Evolutionary conservation across 2,888 invertebrate genomes (phyloP).

Genomic region (Auanema sp.): DNA sequence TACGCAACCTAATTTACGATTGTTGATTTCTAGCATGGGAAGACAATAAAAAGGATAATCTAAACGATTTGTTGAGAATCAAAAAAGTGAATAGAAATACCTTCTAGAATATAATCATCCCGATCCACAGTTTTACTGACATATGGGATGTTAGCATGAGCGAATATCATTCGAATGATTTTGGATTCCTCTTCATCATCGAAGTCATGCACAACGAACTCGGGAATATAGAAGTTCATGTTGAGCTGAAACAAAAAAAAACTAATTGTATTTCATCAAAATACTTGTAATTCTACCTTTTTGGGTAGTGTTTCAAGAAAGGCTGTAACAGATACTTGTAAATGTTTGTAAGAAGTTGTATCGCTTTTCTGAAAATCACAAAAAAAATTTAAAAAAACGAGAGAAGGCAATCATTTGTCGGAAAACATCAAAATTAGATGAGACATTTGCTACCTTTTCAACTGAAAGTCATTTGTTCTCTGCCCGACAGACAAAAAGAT

Average conservation of each 20-base stretch:
- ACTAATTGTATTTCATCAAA: neutral
- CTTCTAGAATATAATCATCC: constrained; percentile 39
- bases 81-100: constrained; percentile 12
- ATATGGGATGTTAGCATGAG: constrained; percentile 35
- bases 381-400: constrained; percentile 10
- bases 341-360: constrained; percentile 13
- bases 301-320: constrained; percentile 16
- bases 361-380: constrained; percentile 1
- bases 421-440: constrained; percentile 7
- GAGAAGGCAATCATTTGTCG: constrained; percentile 15
- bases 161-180: constrained; percentile 46
- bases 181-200: constrained; percentile 40
- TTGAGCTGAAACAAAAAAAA: neutral
- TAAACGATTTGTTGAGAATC: constrained; percentile 20
- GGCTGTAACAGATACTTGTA: constrained; percentile 20
- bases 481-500: too few species aligned
- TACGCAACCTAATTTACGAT: constrained; percentile 35
- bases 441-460: constrained; percentile 1
- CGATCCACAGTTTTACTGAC: constrained; percentile 37
- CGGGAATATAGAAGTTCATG: constrained; percentile 30
- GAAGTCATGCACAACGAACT: constrained; percentile 37
- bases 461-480: too few species aligned
- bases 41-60: constrained; percentile 45
- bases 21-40: constrained; percentile 45
- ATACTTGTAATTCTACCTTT: constrained; percentile 2